Evolutionary conservation across 2,888 invertebrate species (phyloP), one percentile per base, ranked within the genome.

Genomic region (Caenorhabditis sp.): DNA sequence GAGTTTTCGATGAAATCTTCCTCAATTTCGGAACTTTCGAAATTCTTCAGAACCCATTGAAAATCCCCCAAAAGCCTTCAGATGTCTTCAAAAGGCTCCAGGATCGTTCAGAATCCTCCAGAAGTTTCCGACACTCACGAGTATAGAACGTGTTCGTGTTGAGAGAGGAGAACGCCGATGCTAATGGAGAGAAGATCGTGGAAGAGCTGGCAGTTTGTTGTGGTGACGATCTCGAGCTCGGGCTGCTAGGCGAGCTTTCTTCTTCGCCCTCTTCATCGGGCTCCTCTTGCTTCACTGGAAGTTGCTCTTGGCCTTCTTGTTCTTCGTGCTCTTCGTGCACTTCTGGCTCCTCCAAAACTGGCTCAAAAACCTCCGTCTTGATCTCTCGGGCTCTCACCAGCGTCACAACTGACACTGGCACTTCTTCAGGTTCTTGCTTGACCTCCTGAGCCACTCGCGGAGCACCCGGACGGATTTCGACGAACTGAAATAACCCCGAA

Each of bases 401-500:
- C 6, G 12, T 38, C 2, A 10, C 38, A 8, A 47, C 47, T 19
- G 19, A 16, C 16, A 14, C 54, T 8, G 68, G 35, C 22, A 31
- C 54, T 24, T 51, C 38, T 35, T 26, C 26, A 24, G 4, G 28
- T 47, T 70, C 70, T 28, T 28, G 28, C 19, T 58, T 70, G 16
- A 58, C 10, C 31, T 70, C 58, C 31, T n/a, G n/a, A 22, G 28
- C 1, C 14, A 59, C 8, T 3, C 47, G 12, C 0, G 28, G 19
- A 31, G 7, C 16, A 5, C 51, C 49, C 3, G 10, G 38, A 26
- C 73, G 73, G n/a, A 26, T 41, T 31, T 73, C 73, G 12, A 73
- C 26, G 63, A 73, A 73, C 73, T 73, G 61, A 12, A 73, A 35
- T 35, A 35, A 35, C 8, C 12, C 0, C 24, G 19, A 51, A 64